Base-by-base conservation (phyloP, 2,113 vertebrate genomes). In the Trichechus manatus region DNA sequence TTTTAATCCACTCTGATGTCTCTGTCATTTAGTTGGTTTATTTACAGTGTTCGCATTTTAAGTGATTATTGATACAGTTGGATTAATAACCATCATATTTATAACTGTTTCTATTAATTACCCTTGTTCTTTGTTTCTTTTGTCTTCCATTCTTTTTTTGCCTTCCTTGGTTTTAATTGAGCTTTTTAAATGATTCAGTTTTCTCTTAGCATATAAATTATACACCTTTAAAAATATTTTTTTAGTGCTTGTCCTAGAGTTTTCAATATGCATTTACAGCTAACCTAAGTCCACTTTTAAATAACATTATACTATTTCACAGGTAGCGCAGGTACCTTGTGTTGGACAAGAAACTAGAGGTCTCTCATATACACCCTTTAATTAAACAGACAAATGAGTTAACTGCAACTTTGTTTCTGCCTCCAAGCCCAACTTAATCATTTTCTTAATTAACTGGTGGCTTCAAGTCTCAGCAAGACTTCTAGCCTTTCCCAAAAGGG, bases 381-480 rank as follows among this genome's bases (percentile, higher is more conserved):
- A 39, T 68, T 50, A 80, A 68, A 47, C 50, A 44, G 29, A 81
- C 66, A 20, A 70, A 22, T 27, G 15, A 84, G n/a, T 85, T 77
- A 9, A 88, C 0, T 53, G 15, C 31, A 77, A 33, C 56, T 86
- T 95, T 13, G 6, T 84, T 97, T 82, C 36, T 50, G 44, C 47
- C 19, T 95, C 80, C 64, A 94, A 87, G 78, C 39, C 33, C 50
- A 86, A 42, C 25, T 44, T 56, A 85, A 23, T 31, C 89, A 14
- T 91, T 89, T 89, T 25, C 53, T 84, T 93, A 95, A 47, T 84
- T 93, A 95, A 29, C 33, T 17, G 6, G 13, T 70, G 56, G 31
- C 78, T 92, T 91, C 44, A 4, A 50, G 8, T 11, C 19, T 88
- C 42, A 75, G 15, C 39, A 33, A 2, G 36, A 11, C 8, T 68